phyloP scores from a whole-genome alignment of 1,140 invertebrate species.

The Zophobas morio region DNA sequence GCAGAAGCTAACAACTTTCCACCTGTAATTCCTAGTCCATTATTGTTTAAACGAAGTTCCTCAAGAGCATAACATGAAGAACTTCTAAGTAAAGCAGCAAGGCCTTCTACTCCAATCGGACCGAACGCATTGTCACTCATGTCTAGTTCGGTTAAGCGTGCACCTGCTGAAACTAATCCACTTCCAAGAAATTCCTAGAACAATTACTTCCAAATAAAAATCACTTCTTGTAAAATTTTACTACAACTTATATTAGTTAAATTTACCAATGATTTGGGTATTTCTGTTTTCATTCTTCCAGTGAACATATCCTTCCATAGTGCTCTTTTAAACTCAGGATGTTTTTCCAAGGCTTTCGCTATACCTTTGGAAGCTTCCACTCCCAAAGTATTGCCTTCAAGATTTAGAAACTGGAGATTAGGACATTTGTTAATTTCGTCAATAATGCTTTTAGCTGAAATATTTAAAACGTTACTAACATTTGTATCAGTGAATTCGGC shows the following conservation, averaged over 20 bases:
- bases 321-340: constrained; percentile 85
- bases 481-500: constrained; percentile 42
- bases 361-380: constrained; percentile 90
- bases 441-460: constrained; percentile 76
- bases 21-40: constrained; percentile 93
- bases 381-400: constrained; percentile 96
- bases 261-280: constrained; percentile 87
- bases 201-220: background rate
- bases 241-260: background rate
- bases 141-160: constrained; percentile 88
- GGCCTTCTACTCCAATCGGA: constrained; percentile 92
- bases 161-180: constrained; percentile 85
- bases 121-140: constrained; percentile 99
- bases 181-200: constrained; percentile 81
- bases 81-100: constrained; percentile 89
- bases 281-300: constrained; percentile 93
- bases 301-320: constrained; percentile 98
- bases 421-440: constrained; percentile 76
- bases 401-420: constrained; percentile 79
- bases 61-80: constrained; percentile 86
- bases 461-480: constrained; percentile 50
- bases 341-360: constrained; percentile 82
- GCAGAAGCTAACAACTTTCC: constrained; percentile 89
- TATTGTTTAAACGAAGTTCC: constrained; percentile 93
- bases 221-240: background rate